Conservation (phyloP, 2,113 vertebrate species). For the Pteropus alecto region DNA sequence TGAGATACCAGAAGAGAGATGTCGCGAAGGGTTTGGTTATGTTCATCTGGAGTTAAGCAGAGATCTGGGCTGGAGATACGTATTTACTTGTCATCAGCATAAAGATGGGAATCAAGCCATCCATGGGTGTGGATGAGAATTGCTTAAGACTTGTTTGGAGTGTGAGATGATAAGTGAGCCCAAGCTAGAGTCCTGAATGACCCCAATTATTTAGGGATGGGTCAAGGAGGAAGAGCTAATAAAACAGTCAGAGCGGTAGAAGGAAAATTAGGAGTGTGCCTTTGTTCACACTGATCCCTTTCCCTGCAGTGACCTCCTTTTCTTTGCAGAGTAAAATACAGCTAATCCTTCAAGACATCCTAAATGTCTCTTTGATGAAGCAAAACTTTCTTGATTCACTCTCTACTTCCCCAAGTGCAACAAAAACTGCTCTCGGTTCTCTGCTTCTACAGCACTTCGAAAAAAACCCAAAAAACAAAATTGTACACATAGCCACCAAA, state of each 20-base stretch:
- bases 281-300: not conserved
- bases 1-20: slow-evolving; percentile 10
- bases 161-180: not conserved
- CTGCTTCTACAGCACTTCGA: not conserved
- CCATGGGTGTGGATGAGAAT: slow-evolving; percentile 49
- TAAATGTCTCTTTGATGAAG: not conserved
- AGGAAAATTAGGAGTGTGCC: not conserved
- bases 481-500: not conserved
- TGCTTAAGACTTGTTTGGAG: slow-evolving; percentile 48
- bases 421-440: not conserved
- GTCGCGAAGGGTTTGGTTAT: not conserved
- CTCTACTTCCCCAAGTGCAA: not conserved
- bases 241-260: not conserved
- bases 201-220: not conserved
- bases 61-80: slow-evolving; percentile 64
- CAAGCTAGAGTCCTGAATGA: not conserved
- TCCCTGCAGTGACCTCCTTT: not conserved
- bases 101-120: slow-evolving; percentile 68
- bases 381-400: not conserved
- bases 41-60: slow-evolving; percentile 35
- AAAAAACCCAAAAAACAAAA: not conserved
- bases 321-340: not conserved
- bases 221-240: slow-evolving; percentile 17
- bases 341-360: not conserved
- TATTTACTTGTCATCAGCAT: slow-evolving; percentile 59